phyloP scores from a whole-genome alignment of 2,797 vertebrate genomes.

The Varecia variegata region DNA sequence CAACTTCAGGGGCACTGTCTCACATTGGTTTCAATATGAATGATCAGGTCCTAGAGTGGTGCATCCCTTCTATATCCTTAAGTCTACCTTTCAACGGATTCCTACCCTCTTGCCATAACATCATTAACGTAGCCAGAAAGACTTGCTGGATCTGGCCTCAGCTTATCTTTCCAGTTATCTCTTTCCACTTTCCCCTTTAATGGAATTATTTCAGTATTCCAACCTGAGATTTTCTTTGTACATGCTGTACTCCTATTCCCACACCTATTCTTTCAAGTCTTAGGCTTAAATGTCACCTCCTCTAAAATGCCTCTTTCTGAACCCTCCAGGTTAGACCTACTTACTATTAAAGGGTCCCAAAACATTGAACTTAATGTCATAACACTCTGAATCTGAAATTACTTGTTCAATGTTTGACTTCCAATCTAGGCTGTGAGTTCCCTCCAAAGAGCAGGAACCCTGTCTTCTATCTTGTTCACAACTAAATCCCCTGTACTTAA shows the following conservation, averaged over 20 bases:
- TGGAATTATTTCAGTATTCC: neutral
- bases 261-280: neutral
- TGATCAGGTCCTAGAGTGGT: neutral
- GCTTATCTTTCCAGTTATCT: neutral
- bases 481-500: neutral
- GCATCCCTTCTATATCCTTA: neutral
- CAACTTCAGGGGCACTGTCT: neutral
- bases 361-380: neutral
- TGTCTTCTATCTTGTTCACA: neutral
- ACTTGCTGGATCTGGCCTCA: neutral
- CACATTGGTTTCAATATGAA: neutral
- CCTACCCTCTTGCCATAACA: neutral
- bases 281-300: neutral
- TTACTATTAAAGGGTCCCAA: neutral
- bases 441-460: neutral
- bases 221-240: neutral
- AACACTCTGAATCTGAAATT: neutral
- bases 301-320: neutral
- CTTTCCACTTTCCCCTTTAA: neutral
- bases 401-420: neutral
- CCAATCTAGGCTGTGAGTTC: neutral
- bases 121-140: neutral
- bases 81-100: neutral
- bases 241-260: neutral
- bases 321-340: neutral